Evolutionary conservation across 2,797 vertebrate species (phyloP), one percentile per base, ranked within the genome.

Genomic region (Gymnothorax reevesii): DNA sequence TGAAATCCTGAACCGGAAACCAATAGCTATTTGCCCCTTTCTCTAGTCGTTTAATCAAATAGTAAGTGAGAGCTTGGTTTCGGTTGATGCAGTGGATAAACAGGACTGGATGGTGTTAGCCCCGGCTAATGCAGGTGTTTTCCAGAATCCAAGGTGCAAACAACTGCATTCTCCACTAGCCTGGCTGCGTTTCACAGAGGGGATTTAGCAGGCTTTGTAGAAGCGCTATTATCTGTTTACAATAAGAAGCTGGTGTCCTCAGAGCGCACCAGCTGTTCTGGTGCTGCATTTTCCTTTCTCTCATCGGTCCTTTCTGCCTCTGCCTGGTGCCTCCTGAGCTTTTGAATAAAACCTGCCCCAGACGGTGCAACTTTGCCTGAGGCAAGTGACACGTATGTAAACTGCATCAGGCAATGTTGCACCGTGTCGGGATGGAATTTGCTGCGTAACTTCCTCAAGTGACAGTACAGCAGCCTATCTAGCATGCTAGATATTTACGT

Each of bases 161-260:
- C 13, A 52, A 52, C 49, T 0, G 49, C 17, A 0, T 52, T 22
- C 49, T 54, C 49, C 49, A 22, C 10, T 54, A 8, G 75, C 5
- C 33, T 22, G 49, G 25, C 75, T 22, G 49, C 42, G 25, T 9
- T 22, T 1, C 17, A 54, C 75, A 79, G 75, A 52, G 75, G 75
- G 49, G 75, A 79, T 79, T 54, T 4, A 12, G 12, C 75, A 22
- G 49, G 75, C 42, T 79, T 42, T 54, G 54, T 15, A 49, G 20
- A 33, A 77, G 20, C 75, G 17, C 42, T 79, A 22, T 79, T 79
- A 52, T 79, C 42, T 79, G 75, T 79, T 54, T 79, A 79, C 75
- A 54, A 54, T 79, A 20, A 52, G 75, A 55, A 54, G 49, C 17
- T 3, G 20, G 49, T 22, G 75, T 79, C 75, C 75, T 8, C 49